Percentiles rank a stretch among this genome's conserved stretches.
These are phyloP conservation scores for Zophobas atratus DNA, from an alignment of 1,140 invertebrate species.

Conservation along the genomic window DNA sequence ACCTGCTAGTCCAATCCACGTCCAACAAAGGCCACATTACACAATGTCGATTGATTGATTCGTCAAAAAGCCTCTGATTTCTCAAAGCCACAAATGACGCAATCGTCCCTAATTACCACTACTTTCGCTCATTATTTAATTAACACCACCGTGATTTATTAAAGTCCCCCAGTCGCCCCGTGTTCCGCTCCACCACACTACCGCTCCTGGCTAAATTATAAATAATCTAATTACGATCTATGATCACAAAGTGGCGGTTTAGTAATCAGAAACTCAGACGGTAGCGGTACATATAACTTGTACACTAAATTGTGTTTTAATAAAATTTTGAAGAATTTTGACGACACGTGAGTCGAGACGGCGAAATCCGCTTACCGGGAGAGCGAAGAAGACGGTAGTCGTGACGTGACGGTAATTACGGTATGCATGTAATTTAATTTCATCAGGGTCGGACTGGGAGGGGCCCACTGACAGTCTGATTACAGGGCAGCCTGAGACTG, in stretches of 20 bases:
- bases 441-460: conserved; percentile 66
- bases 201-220: conserved; percentile 57
- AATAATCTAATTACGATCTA: conserved; percentile 64
- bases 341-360: background rate
- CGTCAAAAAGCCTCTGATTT: conserved; percentile 1
- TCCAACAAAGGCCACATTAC: background rate
- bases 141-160: background rate
- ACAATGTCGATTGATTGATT: background rate
- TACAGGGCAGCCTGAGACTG: conserved; percentile 58
- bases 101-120: background rate
- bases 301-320: conserved; percentile 53
- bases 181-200: conserved; percentile 57
- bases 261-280: conserved; percentile 62
- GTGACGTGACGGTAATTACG: conserved; percentile 60
- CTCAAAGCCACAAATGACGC: background rate
- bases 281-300: conserved; percentile 61
- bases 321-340: conserved; percentile 20
- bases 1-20: no score
- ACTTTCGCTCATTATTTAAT: conserved; percentile 12
- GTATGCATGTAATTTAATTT: conserved; percentile 66
- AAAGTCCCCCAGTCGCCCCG: background rate
- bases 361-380: background rate
- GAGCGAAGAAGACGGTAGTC: conserved; percentile 39
- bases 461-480: conserved; percentile 66
- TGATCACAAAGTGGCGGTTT: conserved; percentile 60